These are phyloP conservation scores for Agrotis exclamationis DNA, from an alignment of 2,888 invertebrate species.

Conservation along the genomic window DNA sequence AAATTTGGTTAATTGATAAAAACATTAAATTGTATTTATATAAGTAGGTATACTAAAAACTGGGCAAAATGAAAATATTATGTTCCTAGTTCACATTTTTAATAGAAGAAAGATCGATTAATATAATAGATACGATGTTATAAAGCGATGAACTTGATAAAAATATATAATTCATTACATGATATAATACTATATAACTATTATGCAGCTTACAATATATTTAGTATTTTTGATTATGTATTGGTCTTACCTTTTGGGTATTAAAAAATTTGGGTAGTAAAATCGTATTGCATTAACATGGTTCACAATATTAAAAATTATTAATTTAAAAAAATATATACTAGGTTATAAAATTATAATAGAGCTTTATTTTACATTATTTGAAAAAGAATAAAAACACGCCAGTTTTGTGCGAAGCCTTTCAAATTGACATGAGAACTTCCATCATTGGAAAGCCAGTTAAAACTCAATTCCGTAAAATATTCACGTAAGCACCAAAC, in stretches of 20 bases:
- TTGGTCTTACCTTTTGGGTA: no score
- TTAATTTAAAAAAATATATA: no score
- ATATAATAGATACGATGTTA: background rate
- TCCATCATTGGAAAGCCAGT: background rate
- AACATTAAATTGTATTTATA: no score
- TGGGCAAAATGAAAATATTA: background rate
- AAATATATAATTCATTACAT: background rate
- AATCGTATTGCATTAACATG: background rate
- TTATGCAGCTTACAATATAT: no score
- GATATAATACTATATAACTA: no score
- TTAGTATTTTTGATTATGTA: no score
- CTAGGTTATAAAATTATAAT: no score
- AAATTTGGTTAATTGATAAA: background rate
- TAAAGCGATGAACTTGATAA: background rate
- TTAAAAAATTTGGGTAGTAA: no score
- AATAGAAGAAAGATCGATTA: background rate
- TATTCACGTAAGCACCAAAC: slow-evolving; percentile 15
- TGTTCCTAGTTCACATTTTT: background rate
- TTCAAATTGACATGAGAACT: background rate
- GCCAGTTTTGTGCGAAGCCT: no score
- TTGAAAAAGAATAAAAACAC: no score
- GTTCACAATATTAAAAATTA: background rate
- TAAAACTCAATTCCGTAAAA: slow-evolving; percentile 15
- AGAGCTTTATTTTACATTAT: no score
- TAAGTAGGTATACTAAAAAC: no score